Conservation (phyloP, 2,113 vertebrate genomes). For the Phoenicopterus ruber region DNA sequence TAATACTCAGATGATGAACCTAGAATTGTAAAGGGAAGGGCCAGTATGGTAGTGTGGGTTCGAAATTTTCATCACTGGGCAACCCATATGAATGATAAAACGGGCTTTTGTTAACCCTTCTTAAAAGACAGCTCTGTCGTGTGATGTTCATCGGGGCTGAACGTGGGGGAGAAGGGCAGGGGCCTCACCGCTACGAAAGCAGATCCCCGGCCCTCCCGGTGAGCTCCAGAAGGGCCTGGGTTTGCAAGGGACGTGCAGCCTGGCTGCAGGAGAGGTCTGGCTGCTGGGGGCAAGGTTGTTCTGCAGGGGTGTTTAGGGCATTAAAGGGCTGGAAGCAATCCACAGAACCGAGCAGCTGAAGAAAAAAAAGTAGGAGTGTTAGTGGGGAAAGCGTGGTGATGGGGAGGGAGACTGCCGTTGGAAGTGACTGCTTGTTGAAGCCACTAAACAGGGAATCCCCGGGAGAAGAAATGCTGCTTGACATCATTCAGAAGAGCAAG, state of each 20-base stretch:
- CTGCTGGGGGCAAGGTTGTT: background rate
- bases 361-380: background rate
- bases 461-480: background rate
- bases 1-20: background rate
- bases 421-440: background rate
- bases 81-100: background rate
- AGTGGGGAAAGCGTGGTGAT: fast-evolving
- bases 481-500: background rate
- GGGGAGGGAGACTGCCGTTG: background rate
- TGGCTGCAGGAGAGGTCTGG: background rate
- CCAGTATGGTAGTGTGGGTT: background rate
- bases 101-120: background rate
- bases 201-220: fast-evolving
- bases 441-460: background rate
- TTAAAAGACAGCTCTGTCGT: background rate
- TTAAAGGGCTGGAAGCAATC: background rate
- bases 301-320: background rate
- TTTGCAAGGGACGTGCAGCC: background rate
- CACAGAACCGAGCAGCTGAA: background rate
- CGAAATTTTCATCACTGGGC: background rate
- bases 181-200: background rate
- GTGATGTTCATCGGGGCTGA: background rate
- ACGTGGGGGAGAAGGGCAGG: fast-evolving
- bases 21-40: background rate
- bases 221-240: background rate